These are phyloP conservation scores for Hycleus phaleratus DNA, from an alignment of 1,140 invertebrate genomes.

Conservation along the genomic window DNA sequence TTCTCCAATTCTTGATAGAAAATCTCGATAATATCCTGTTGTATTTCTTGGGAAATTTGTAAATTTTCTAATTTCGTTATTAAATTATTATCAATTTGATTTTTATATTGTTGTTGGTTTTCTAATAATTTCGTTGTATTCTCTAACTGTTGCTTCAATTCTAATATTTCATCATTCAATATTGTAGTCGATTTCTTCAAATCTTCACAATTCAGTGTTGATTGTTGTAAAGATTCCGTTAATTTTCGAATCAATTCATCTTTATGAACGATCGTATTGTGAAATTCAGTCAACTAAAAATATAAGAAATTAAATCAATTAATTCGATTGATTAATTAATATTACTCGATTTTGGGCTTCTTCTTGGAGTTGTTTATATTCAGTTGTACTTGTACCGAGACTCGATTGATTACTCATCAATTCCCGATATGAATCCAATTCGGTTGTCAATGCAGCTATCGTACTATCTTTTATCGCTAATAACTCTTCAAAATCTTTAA, in stretches of 20 bases:
- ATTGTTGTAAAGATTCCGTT: slow-evolving; percentile 51
- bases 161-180: slow-evolving; percentile 52
- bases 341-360: slow-evolving; percentile 40
- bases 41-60: slow-evolving; percentile 35
- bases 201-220: slow-evolving; percentile 48
- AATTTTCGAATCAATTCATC: slow-evolving; percentile 54
- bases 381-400: slow-evolving; percentile 41
- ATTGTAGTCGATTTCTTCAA: slow-evolving; percentile 52
- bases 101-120: neutral
- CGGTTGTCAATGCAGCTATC: slow-evolving; percentile 40
- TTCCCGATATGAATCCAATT: slow-evolving; percentile 41
- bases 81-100: neutral
- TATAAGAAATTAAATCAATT: slow-evolving; percentile 2
- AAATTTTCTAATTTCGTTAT: neutral
- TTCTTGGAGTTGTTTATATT: slow-evolving; percentile 45
- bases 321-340: too few species aligned
- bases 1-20: slow-evolving; percentile 43
- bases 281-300: slow-evolving; percentile 53
- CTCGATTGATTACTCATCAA: slow-evolving; percentile 37
- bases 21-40: slow-evolving; percentile 37
- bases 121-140: slow-evolving; percentile 24
- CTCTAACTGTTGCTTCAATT: slow-evolving; percentile 44
- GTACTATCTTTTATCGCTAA: slow-evolving; percentile 41
- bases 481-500: slow-evolving; percentile 41
- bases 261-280: slow-evolving; percentile 49